phyloP scores from a whole-genome alignment of 2,797 vertebrate species.

The Adrianichthys oophorus region DNA sequence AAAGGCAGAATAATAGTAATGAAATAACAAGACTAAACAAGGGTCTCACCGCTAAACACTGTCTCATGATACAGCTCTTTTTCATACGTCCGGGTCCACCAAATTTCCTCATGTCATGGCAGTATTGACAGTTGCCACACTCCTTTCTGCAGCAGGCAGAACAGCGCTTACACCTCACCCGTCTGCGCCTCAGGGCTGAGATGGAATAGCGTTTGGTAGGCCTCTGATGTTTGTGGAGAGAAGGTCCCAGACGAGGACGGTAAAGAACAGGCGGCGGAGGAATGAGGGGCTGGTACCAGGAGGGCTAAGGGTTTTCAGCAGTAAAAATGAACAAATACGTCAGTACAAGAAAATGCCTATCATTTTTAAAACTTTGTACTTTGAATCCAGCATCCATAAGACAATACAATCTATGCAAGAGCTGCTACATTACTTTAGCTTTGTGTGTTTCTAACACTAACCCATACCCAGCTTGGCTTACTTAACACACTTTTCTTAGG shows the following conservation, averaged over 20 bases:
- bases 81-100: slow-evolving; percentile 95
- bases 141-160: slow-evolving; percentile 90
- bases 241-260: slow-evolving; percentile 68
- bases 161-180: slow-evolving; percentile 93
- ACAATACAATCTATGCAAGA: too few species aligned
- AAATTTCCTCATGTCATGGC: slow-evolving; percentile 96
- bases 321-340: neutral
- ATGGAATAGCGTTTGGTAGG: slow-evolving; percentile 68
- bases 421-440: too few species aligned
- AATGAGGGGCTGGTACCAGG: slow-evolving; percentile 76
- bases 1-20: too few species aligned
- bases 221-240: slow-evolving; percentile 40
- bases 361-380: too few species aligned
- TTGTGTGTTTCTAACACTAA: too few species aligned
- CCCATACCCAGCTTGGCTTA: too few species aligned
- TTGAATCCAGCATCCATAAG: too few species aligned
- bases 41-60: slow-evolving; percentile 89
- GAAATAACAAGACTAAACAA: neutral
- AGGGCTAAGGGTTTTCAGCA: slow-evolving; percentile 61
- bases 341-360: neutral
- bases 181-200: slow-evolving; percentile 79
- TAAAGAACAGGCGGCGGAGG: slow-evolving; percentile 52
- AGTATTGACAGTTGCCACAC: slow-evolving; percentile 93
- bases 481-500: too few species aligned
- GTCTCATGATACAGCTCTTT: slow-evolving; percentile 90